Base-by-base conservation (phyloP, 2,888 invertebrate species). In the Macrophya alboannulata region DNA sequence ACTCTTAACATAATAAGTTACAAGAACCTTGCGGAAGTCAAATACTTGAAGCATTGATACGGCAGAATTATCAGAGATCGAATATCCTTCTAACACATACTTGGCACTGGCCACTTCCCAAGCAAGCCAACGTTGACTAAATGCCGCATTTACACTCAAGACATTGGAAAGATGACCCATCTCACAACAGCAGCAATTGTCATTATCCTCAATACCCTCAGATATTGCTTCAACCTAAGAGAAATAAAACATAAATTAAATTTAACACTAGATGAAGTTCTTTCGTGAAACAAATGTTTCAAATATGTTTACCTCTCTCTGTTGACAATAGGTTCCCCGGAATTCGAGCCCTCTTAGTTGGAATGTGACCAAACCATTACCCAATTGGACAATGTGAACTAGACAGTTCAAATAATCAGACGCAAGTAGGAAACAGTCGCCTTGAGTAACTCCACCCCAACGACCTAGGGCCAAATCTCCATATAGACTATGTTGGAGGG, bases 281-380 rank as follows among this genome's bases (percentile, higher is more conserved):
- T 31, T 76, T 25, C n/a, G 37, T 43, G 9, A 21, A 21, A 74
- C 17, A 3, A 55, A 51, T 9, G 25, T 21, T 21, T 25, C 43
- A 51, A 84, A 25, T 9, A 68, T 10, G 15, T 40, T 68, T 48
- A 88, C 89, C 94, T 99, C 99, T 85, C 99, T 94, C 94, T 99
- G 99, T 93, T 99, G 99, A 92, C 99, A 99, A 93, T 99, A 99
- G 0, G 99, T 99, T 40, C 99, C 99, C 76, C 99, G 95, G 94
- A 99, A 99, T 94, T 99, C 99, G 15, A 99, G 94, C 0, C 99
- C 99, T 79, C 99, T 95, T 94, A 99, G 96, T 95, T 99, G 99
- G 94, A 99, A 99, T 0, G 99, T 99, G 15, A 99, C 98, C 86
- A 99, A 95, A 0, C 99, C 99, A 92, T 99, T 99, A 25, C 99